Percentiles rank a stretch among this genome's conserved stretches.
Conservation (phyloP, 2,113 vertebrate species). For the Nibea albiflora region DNA sequence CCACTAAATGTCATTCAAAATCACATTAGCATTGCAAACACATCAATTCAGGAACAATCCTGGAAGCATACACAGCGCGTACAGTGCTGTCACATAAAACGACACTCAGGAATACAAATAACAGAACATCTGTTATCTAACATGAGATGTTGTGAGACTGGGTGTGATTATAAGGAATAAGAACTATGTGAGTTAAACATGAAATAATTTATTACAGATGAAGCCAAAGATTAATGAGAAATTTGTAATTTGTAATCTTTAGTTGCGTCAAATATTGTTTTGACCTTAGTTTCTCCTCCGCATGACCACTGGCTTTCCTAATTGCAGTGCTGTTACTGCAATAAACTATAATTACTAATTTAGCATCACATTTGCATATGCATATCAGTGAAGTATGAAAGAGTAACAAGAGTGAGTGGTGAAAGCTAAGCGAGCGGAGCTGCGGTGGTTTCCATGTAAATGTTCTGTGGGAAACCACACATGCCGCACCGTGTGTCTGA, state of each 20-base stretch:
- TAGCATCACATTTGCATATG: conserved; percentile 43
- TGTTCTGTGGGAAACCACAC: conserved; percentile 24
- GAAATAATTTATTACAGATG: background rate
- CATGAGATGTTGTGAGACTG: background rate
- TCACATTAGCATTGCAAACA: conserved; percentile 38
- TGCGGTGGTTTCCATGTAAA: conserved; percentile 31
- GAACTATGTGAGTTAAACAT: background rate
- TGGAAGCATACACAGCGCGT: background rate
- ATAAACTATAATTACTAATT: conserved; percentile 43
- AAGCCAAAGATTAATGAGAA: background rate
- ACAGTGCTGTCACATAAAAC: conserved; percentile 14
- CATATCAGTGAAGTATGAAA: conserved; percentile 16
- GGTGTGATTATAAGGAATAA: background rate
- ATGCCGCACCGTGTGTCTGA: background rate
- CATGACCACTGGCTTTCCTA: conserved; percentile 1
- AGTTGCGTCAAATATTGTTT: conserved; percentile 6
- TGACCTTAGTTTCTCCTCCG: conserved; percentile 18
- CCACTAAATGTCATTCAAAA: conserved; percentile 22
- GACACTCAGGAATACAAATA: background rate
- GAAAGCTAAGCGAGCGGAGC: background rate
- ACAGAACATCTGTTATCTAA: background rate
- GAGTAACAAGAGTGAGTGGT: background rate
- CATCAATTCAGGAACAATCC: background rate
- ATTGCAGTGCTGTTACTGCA: conserved; percentile 19
- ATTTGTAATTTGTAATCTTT: background rate